phyloP scores from a whole-genome alignment of 2,113 vertebrate species.

The Ptychochromis oligacanthus region DNA sequence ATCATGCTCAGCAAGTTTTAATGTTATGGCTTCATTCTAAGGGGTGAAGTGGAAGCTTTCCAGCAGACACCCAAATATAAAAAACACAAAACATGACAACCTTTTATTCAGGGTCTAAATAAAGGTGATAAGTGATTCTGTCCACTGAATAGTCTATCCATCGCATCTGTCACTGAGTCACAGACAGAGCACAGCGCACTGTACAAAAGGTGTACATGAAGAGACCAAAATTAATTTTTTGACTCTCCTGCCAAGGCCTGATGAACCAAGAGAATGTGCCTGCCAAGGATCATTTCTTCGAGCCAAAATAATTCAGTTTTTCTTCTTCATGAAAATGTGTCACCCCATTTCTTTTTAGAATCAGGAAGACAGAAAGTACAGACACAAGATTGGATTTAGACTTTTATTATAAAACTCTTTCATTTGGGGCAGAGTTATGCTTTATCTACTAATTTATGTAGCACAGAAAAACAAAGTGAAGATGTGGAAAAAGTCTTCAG shows the following conservation, averaged over 20 bases:
- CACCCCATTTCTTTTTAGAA: slow-evolving; percentile 41
- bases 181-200: background rate
- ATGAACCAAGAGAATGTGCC: slow-evolving; percentile 32
- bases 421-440: background rate
- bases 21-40: background rate
- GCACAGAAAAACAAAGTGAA: too few relatives aligned
- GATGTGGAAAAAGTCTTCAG: too few relatives aligned
- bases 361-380: background rate
- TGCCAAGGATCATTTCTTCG: slow-evolving; percentile 50
- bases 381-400: slow-evolving; percentile 5
- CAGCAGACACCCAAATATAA: background rate
- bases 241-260: slow-evolving; percentile 28
- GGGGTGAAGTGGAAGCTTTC: background rate
- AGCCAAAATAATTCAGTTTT: slow-evolving; percentile 44
- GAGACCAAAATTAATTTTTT: slow-evolving; percentile 36
- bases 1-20: background rate
- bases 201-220: slow-evolving; percentile 36
- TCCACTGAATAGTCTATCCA: background rate
- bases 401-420: background rate
- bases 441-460: background rate
- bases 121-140: background rate
- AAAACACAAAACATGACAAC: background rate
- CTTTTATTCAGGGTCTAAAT: background rate
- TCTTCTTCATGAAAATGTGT: slow-evolving; percentile 38
- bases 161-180: slow-evolving; percentile 11